Evolutionary conservation across 2,888 invertebrate species (phyloP).

Genomic region (Acleris sparsana): DNA sequence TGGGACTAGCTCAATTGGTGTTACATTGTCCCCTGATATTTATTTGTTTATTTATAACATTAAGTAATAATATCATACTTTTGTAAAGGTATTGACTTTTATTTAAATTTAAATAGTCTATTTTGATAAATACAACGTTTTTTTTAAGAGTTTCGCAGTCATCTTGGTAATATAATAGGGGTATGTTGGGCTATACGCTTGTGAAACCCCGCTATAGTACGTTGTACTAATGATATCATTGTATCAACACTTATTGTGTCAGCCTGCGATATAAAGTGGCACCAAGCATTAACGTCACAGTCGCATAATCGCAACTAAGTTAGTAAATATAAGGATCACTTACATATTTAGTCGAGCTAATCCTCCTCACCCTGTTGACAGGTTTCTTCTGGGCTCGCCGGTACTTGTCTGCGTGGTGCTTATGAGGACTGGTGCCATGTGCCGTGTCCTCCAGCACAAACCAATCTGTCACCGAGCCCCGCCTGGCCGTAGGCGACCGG

Average conservation of each 20-base stretch:
- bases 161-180: too few species aligned
- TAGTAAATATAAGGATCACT: constrained; percentile 50
- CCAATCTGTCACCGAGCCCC: constrained; percentile 78
- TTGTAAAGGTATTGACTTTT: too few species aligned
- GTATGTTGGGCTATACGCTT: too few species aligned
- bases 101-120: too few species aligned
- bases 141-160: too few species aligned
- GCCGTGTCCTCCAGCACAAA: constrained; percentile 70
- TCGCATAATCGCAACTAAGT: not conserved
- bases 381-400: constrained; percentile 69
- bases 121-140: too few species aligned
- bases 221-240: too few species aligned
- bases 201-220: too few species aligned
- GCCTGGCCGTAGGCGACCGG: constrained; percentile 49
- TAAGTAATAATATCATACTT: too few species aligned
- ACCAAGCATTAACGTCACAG: not conserved
- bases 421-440: constrained; percentile 42
- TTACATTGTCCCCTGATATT: too few species aligned
- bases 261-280: not conserved
- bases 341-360: constrained; percentile 80
- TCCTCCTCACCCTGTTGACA: constrained; percentile 67
- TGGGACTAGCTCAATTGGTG: too few species aligned
- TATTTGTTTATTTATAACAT: too few species aligned
- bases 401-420: constrained; percentile 56
- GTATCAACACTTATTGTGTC: not conserved